These are phyloP conservation scores for Hymenopus coronatus DNA, from an alignment of 2,888 invertebrate genomes.

Conservation along the genomic window DNA sequence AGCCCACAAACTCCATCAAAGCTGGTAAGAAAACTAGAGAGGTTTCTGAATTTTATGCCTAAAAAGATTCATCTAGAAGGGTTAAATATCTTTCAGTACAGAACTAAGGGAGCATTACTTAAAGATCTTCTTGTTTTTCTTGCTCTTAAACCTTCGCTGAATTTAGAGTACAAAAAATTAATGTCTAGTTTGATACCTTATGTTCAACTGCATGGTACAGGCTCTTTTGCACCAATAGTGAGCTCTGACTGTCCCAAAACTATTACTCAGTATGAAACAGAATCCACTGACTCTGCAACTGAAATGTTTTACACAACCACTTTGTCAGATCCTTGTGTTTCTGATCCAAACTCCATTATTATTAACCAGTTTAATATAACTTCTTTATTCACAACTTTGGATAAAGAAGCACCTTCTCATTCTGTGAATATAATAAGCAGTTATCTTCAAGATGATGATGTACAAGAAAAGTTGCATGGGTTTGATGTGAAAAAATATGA, in stretches of 20 bases:
- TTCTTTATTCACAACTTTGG: conserved; percentile 1
- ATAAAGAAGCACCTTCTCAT: not conserved
- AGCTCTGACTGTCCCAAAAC: conserved; percentile 1
- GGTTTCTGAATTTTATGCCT: not conserved
- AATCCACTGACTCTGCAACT: not conserved
- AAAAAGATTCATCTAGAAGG: not conserved
- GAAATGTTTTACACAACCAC: not conserved
- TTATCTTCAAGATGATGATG: not conserved
- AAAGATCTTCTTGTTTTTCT: conserved; percentile 7
- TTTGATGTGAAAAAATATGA: not conserved
- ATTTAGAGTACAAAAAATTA: not conserved
- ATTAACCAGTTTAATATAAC: not conserved
- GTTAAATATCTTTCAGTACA: conserved; percentile 2
- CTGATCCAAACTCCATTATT: not conserved
- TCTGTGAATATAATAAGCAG: not conserved
- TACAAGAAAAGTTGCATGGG: not conserved
- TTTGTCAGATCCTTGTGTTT: not conserved
- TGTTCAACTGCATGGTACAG: not conserved
- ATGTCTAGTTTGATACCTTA: not conserved
- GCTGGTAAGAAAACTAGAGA: not conserved
- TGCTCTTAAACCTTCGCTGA: not conserved
- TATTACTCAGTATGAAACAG: not conserved
- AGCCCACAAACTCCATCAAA: not conserved
- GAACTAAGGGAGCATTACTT: conserved; percentile 2
- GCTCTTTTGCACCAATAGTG: not conserved